phyloP scores from a whole-genome alignment of 1,140 invertebrate species.

The Chrysomallon squamiferum region DNA sequence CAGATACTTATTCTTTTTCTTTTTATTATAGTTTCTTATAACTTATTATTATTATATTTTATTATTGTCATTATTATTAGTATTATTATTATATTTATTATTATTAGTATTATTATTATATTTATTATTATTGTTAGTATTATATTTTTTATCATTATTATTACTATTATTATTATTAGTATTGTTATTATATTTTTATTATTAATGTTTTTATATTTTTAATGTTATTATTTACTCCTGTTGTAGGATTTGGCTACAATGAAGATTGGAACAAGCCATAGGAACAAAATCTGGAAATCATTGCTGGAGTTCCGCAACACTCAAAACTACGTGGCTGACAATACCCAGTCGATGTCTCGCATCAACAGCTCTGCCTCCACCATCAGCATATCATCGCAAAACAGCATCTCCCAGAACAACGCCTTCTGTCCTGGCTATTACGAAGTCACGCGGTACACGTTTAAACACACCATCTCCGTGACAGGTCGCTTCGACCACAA shows the following conservation, averaged over 20 bases:
- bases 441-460: slow-evolving; percentile 58
- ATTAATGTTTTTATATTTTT: too few species aligned
- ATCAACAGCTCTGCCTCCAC: slow-evolving; percentile 37
- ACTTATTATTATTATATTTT: too few species aligned
- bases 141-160: too few species aligned
- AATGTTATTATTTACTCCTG: too few species aligned
- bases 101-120: too few species aligned
- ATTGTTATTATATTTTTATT: too few species aligned
- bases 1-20: too few species aligned
- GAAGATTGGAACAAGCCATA: slow-evolving; percentile 54
- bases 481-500: slow-evolving; percentile 8
- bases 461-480: slow-evolving; percentile 56
- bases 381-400: slow-evolving; percentile 29
- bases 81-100: too few species aligned
- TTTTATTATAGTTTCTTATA: too few species aligned
- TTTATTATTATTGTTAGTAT: too few species aligned
- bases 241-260: slow-evolving; percentile 55
- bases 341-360: slow-evolving; percentile 28
- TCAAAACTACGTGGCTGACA: slow-evolving; percentile 11
- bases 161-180: too few species aligned
- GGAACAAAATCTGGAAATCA: slow-evolving; percentile 58
- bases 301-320: slow-evolving; percentile 43
- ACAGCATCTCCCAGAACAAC: slow-evolving; percentile 36
- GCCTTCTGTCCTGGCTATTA: slow-evolving; percentile 51
- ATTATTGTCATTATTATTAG: too few species aligned